Base-by-base conservation (phyloP, 2,888 invertebrate genomes). In the Drosophila tanythrix region DNA sequence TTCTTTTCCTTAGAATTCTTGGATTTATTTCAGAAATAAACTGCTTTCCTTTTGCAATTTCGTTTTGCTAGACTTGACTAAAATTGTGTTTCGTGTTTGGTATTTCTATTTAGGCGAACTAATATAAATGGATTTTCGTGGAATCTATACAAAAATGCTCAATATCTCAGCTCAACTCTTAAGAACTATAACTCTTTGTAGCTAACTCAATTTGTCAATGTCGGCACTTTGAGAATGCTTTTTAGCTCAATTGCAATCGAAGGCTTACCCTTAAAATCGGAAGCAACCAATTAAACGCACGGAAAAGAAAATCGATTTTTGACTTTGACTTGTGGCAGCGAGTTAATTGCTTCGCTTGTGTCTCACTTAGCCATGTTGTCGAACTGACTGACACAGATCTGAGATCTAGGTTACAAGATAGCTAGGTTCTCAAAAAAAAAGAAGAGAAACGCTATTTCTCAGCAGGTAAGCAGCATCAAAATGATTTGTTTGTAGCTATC, bases 231-330 rank as follows among this genome's bases (percentile, higher is more conserved):
- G 10, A 5, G 29, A 43, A 3, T 31, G 15, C 5, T 29, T 29
- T 21, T 31, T 31, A n/a, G 8, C 27, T 21, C 21, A 43, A 43
- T 15, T 57, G 21, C 13, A 43, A 21, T 31, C 31, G 7, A n/a
- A 25, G 46, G 46, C 46, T 36, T 15, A 3, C 21, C 18, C 46
- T 4, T 21, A 31, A 29, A 15, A n/a, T 43, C 31, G 8, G 2
- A 6, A 29, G 5, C n/a, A 48, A 35, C 40, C 57, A 48, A 50
- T 50, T 35, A 59, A 59, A 50, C 27, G 15, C 10, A 36, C 38
- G 25, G 36, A 11, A 55, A 18, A 38, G 38, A 33, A 60, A 59
- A 74, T 59, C 61, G 57, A 59, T 58, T 58, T 55, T 52, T 33
- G n/a, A 29, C 43, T n/a, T 18, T 59, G 29, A 15, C 21, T 38